Base-by-base conservation (phyloP, 2,888 invertebrate species). In the Acrobasis repandana region DNA sequence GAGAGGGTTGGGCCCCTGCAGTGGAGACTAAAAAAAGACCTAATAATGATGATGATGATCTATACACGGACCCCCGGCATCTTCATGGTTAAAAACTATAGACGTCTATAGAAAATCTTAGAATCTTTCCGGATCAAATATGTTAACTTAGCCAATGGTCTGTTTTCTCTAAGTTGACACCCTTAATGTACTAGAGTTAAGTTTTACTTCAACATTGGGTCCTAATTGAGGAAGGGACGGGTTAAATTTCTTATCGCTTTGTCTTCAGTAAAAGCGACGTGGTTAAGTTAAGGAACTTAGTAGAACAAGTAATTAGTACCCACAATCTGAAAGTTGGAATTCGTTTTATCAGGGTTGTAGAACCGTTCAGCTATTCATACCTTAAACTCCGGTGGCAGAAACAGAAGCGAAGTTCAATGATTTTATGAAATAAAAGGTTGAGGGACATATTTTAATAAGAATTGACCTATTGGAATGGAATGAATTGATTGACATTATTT, bases 181-280 rank as follows among this genome's bases (percentile, higher is more conserved):
- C 28, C 28, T 28, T 0, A 6, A 28, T 28, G 28, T 5, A 18
- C 18, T 52, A 62, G 63, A 62, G 62, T 65, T 60, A 63, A 65
- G 64, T 66, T 56, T 60, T 56, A 60, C 61, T 60, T 63, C 63
- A 63, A 68, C 62, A 65, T 38, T 62, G 63, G 46, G 58, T 59
- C 47, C 56, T 58, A 47, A 56, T 62, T 67, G 61, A 66, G 62
- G 63, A 64, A 57, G 65, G 67, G 64, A 62, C 63, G 65, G 65
- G 63, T 66, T 60, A 59, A 64, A 64, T 69, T 70, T 69, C 69
- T 68, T 66, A 71, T 71, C 68, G 51, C 61, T 20, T 66, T 56
- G 62, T 54, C 63, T 66, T 63, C 58, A 62, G 58, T 60, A 49
- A 47, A 56, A 58, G 61, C 51, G 46, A 52, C 16, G 61, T 50